These are phyloP conservation scores for Trichoplusia ni DNA, from an alignment of 1,140 invertebrate genomes.

Conservation along the genomic window DNA sequence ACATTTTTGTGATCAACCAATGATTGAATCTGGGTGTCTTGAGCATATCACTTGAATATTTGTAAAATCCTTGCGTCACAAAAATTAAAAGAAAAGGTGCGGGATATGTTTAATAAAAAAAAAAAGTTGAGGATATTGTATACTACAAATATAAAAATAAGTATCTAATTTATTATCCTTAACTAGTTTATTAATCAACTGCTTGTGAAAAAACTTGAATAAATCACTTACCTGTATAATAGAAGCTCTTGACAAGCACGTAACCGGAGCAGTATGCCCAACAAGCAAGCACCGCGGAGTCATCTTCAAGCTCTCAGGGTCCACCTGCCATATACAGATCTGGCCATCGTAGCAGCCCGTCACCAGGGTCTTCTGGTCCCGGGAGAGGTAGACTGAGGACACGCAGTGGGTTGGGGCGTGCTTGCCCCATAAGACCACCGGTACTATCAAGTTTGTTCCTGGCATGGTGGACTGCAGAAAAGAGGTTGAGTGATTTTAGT, in stretches of 20 bases:
- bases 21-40: too few relatives aligned
- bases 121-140: too few relatives aligned
- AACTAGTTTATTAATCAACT: too few relatives aligned
- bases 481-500: not conserved
- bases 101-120: too few relatives aligned
- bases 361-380: slow-evolving; percentile 95
- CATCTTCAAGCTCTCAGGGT: slow-evolving; percentile 92
- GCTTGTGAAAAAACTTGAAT: too few relatives aligned
- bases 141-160: too few relatives aligned
- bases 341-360: slow-evolving; percentile 99
- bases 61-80: too few relatives aligned
- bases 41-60: too few relatives aligned
- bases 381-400: slow-evolving; percentile 95
- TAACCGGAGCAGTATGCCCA: slow-evolving; percentile 96
- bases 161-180: too few relatives aligned
- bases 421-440: slow-evolving; percentile 98
- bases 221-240: slow-evolving; percentile 83
- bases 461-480: slow-evolving; percentile 83
- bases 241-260: slow-evolving; percentile 92
- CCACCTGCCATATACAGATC: slow-evolving; percentile 97
- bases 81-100: too few relatives aligned
- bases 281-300: slow-evolving; percentile 97
- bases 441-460: slow-evolving; percentile 95
- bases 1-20: too few relatives aligned
- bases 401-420: slow-evolving; percentile 98